These are phyloP conservation scores for Tetragnatha versicolor DNA, from an alignment of 1,140 invertebrate species.

Conservation along the genomic window DNA sequence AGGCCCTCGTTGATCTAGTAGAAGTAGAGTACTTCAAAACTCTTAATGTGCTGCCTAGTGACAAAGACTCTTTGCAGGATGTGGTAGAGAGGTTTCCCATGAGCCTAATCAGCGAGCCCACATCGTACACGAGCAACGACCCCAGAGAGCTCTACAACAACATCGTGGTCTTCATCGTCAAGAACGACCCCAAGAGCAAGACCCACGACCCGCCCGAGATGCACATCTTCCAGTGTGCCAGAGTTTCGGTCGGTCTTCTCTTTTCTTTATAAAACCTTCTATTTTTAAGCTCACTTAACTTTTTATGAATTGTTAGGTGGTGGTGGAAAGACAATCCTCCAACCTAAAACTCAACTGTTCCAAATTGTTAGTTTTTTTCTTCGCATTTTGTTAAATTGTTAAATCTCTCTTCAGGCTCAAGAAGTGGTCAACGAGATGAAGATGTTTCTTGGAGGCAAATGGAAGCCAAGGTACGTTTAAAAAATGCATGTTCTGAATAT, in stretches of 20 bases:
- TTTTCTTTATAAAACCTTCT: background rate
- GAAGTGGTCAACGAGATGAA: slow-evolving; percentile 87
- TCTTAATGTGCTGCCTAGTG: no score
- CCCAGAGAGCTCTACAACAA: slow-evolving; percentile 98
- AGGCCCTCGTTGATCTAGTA: no score
- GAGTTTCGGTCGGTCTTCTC: slow-evolving; percentile 66
- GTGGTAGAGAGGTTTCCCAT: slow-evolving; percentile 95
- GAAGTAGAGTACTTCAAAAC: background rate
- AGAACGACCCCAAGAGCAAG: slow-evolving; percentile 68
- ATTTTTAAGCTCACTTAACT: background rate
- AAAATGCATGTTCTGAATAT: no score
- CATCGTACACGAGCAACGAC: slow-evolving; percentile 95
- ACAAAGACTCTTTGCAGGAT: slow-evolving; percentile 67
- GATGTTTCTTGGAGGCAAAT: slow-evolving; percentile 77
- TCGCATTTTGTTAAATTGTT: background rate
- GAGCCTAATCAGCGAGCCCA: slow-evolving; percentile 89
- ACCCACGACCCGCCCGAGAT: slow-evolving; percentile 80
- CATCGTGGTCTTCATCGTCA: slow-evolving; percentile 94
- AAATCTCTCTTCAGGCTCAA: slow-evolving; percentile 71
- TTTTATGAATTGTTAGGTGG: background rate
- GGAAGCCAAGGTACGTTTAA: slow-evolving; percentile 51
- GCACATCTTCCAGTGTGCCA: slow-evolving; percentile 91
- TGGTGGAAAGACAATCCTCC: no score
- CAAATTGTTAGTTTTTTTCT: background rate
- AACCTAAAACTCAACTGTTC: no score